Evolutionary conservation across 2,888 invertebrate species (phyloP), one percentile per base, ranked within the genome.

Genomic region (Pilophorus perplexus): DNA sequence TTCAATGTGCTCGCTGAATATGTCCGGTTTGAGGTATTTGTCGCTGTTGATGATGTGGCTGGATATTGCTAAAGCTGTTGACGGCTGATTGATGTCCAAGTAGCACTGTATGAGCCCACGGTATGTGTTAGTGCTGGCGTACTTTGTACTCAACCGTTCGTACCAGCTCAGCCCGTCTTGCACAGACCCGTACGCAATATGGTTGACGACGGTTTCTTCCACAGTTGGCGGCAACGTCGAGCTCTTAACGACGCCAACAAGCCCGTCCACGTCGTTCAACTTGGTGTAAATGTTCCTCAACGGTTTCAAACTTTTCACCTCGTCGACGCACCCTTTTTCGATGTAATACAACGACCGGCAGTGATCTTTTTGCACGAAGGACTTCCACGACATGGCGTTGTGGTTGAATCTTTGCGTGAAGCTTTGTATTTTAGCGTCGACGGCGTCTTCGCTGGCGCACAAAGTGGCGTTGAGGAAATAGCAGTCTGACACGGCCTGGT

Each of bases 231-330:
- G 86, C 0, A 83, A 83, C 65, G 86, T 82, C 74, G 91, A 85
- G 70, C 90, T 82, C 12, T 88, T 87, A 57, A 87, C 81, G 6
- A 89, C 85, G 6, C 88, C 83, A 80, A 72, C 85, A 0, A 96
- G 89, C 8, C 92, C 90, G 77, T 97, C 96, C 0, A 93, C 86
- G 76, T 97, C 95, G 76, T 93, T 89, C 69, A 97, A 77, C 68
- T 89, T 83, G 0, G 90, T 89, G 76, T 95, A 95, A 72, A 96
- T 86, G 80, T 91, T 88, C 81, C 66, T 66, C 6, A 69, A 44
- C 5, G 67, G 69, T 37, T 64, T 55, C 27, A 68, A 20, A 25
- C 48, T 54, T 5, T 44, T 33, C 44, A 44, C 25, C 20, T 28
- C 16, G n/a, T 57, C 66, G 16, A 48, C 27, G 8, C 50, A 66